These are phyloP conservation scores for Teleiodes luculella DNA, from an alignment of 2,888 invertebrate genomes.

Conservation along the genomic window DNA sequence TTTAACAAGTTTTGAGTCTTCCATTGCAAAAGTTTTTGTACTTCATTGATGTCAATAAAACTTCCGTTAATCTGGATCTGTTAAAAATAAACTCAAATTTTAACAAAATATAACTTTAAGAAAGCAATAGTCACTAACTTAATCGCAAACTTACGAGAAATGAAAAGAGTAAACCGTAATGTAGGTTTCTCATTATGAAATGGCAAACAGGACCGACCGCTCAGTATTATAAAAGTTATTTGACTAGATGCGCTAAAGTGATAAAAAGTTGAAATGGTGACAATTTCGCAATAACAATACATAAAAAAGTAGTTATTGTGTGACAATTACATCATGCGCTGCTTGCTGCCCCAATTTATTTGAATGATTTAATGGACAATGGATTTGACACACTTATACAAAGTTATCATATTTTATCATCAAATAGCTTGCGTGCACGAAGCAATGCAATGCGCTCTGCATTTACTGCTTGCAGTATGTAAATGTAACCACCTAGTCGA, in stretches of 20 bases:
- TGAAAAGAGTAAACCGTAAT: constrained; percentile 43
- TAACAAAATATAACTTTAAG: neutral
- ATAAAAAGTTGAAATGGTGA: constrained; percentile 6
- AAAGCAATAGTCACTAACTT: constrained; percentile 16
- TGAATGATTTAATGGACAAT: neutral
- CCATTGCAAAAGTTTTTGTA: constrained; percentile 67
- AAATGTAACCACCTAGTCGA: too few species aligned
- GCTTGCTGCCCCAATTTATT: constrained; percentile 2
- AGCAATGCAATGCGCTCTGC: too few species aligned
- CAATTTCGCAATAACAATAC: constrained; percentile 5
- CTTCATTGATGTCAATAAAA: constrained; percentile 55
- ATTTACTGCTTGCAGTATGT: too few species aligned
- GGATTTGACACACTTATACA: neutral
- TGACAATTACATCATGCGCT: neutral
- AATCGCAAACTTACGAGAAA: constrained; percentile 43
- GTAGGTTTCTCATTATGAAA: constrained; percentile 38
- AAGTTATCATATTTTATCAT: neutral
- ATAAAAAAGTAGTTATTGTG: neutral
- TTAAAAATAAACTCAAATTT: constrained; percentile 24
- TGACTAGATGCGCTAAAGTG: constrained; percentile 5
- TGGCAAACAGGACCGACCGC: constrained; percentile 63
- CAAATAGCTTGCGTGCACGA: too few species aligned
- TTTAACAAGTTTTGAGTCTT: constrained; percentile 59
- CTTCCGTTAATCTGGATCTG: constrained; percentile 61
- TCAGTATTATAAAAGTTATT: constrained; percentile 52